Evolutionary conservation across 1,140 invertebrate genomes (phyloP).

Genomic region (Acromyrmex heyeri): DNA sequence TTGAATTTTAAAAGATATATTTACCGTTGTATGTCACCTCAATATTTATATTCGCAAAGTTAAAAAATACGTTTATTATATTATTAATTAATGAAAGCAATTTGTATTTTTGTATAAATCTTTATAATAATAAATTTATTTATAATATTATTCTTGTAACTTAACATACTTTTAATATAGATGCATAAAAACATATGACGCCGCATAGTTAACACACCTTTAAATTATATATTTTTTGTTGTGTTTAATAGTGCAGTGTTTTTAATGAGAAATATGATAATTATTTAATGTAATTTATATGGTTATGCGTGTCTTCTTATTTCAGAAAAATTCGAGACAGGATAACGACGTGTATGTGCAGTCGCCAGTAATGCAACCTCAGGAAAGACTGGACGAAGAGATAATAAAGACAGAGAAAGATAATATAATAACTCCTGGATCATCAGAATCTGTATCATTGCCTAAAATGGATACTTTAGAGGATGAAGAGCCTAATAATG

Average conservation of each 20-base stretch:
- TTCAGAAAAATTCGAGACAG: slow-evolving; percentile 82
- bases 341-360: slow-evolving; percentile 81
- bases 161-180: slow-evolving; percentile 10
- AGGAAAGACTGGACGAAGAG: slow-evolving; percentile 76
- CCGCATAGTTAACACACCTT: slow-evolving; percentile 22
- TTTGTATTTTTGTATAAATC: slow-evolving; percentile 23
- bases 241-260: neutral
- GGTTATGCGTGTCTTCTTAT: slow-evolving; percentile 50
- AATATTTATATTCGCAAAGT: slow-evolving; percentile 6
- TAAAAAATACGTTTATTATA: neutral
- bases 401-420: slow-evolving; percentile 78
- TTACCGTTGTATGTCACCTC: slow-evolving; percentile 22
- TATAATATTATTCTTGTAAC: neutral
- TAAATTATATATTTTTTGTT: neutral
- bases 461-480: slow-evolving; percentile 69
- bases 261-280: slow-evolving; percentile 23
- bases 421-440: slow-evolving; percentile 60
- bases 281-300: neutral
- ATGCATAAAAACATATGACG: slow-evolving; percentile 8
- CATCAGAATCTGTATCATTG: slow-evolving; percentile 67
- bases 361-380: slow-evolving; percentile 66
- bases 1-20: slow-evolving; percentile 3
- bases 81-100: slow-evolving; percentile 18
- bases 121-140: slow-evolving; percentile 5
- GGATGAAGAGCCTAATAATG: slow-evolving; percentile 76